Evolutionary conservation across 37 sponge, comb jelly and placozoan species (phyloP).

Genomic region (Bolinopsis microptera): DNA sequence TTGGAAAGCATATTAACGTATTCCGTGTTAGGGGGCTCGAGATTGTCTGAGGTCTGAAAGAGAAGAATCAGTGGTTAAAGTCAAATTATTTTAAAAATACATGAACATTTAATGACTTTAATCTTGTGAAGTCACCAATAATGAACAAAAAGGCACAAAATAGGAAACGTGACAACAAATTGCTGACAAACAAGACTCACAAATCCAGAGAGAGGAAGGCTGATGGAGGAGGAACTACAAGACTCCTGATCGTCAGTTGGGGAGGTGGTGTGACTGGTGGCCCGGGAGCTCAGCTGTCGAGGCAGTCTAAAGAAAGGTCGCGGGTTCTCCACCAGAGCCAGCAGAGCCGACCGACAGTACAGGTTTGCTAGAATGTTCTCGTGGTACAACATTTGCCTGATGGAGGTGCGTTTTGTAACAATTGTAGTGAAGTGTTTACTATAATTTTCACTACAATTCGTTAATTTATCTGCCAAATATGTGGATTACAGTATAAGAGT

Average conservation of each 20-base stretch:
- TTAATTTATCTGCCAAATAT: too few relatives aligned
- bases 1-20: constrained; percentile 45
- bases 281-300: constrained; percentile 38
- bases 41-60: neutral
- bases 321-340: constrained; percentile 47
- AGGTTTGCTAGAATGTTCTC: constrained; percentile 56
- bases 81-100: too few relatives aligned
- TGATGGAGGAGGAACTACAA: constrained; percentile 16
- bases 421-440: too few relatives aligned
- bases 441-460: too few relatives aligned
- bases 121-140: too few relatives aligned
- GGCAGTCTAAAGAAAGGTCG: constrained; percentile 43
- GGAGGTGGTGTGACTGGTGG: constrained; percentile 23
- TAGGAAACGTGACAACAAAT: neutral
- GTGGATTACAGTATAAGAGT: too few relatives aligned
- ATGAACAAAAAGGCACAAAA: too few relatives aligned
- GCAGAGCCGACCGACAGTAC: constrained; percentile 65
- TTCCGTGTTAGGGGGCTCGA: constrained; percentile 44
- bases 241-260: constrained; percentile 21
- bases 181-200: constrained; percentile 4
- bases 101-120: too few relatives aligned
- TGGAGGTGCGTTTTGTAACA: too few relatives aligned
- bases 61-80: neutral
- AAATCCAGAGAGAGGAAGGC: constrained; percentile 1
- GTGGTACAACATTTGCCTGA: constrained; percentile 22